Evolutionary conservation across 2,888 invertebrate species (phyloP).

Genomic region (Agrotis exclamationis): DNA sequence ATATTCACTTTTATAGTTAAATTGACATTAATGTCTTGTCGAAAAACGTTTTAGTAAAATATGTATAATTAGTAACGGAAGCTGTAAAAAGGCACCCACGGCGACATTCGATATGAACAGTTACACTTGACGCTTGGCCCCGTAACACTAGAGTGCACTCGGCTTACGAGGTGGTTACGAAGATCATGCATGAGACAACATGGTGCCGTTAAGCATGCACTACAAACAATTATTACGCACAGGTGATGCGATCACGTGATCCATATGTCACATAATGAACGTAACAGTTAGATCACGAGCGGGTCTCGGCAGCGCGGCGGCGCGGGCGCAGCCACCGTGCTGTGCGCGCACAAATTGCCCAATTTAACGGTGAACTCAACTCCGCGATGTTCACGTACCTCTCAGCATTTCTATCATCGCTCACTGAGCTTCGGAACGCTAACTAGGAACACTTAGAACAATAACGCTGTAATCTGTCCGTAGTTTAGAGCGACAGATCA

Average conservation of each 20-base stretch:
- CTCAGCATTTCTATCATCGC: constrained; percentile 64
- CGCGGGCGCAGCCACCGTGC: constrained; percentile 81
- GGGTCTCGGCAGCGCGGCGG: constrained; percentile 64
- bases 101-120: constrained; percentile 38
- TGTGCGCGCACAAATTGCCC: constrained; percentile 84
- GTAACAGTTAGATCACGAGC: constrained; percentile 85
- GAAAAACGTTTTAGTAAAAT: background rate
- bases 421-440: constrained; percentile 56
- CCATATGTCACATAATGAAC: constrained; percentile 85
- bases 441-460: constrained; percentile 63
- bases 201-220: constrained; percentile 61
- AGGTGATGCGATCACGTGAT: constrained; percentile 77
- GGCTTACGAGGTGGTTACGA: constrained; percentile 38
- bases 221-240: constrained; percentile 74
- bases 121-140: constrained; percentile 49
- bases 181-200: constrained; percentile 65
- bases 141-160: constrained; percentile 54
- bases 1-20: constrained; percentile 18
- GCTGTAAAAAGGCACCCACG: constrained; percentile 38
- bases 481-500: constrained; percentile 44
- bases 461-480: constrained; percentile 55
- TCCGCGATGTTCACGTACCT: constrained; percentile 59
- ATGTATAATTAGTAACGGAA: constrained; percentile 26
- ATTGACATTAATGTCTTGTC: constrained; percentile 15
- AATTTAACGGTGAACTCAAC: constrained; percentile 87